Conservation (phyloP, 2,113 vertebrate species). For the Cyanistes caeruleus region DNA sequence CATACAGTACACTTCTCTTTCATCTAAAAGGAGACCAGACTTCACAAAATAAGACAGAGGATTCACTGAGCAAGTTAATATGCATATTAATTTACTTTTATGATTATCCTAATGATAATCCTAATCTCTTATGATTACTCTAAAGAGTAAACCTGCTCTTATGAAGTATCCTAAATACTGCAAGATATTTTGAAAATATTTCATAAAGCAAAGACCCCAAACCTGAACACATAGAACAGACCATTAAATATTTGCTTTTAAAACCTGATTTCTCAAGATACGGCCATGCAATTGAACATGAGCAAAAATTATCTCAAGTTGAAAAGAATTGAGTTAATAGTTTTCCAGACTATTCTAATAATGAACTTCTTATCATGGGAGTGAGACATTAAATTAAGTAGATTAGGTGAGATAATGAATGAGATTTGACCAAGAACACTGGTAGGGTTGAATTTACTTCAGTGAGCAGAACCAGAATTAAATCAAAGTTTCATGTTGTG, state of each 20-base stretch:
- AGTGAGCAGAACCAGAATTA: not conserved
- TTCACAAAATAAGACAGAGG: not conserved
- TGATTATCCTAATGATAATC: not conserved
- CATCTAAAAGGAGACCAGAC: not conserved
- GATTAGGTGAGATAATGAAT: not conserved
- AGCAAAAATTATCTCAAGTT: not conserved
- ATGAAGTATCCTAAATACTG: not conserved
- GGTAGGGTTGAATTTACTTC: not conserved
- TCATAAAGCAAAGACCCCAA: not conserved
- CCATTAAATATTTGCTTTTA: not conserved
- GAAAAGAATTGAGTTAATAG: not conserved
- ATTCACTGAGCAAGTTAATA: not conserved
- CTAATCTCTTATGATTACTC: too few species aligned
- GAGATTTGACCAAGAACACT: not conserved
- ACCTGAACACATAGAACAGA: not conserved
- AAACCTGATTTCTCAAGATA: not conserved
- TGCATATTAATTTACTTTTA: not conserved
- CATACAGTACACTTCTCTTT: not conserved
- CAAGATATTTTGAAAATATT: not conserved
- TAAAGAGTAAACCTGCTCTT: not conserved
- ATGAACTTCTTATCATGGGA: not conserved
- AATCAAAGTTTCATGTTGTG: not conserved
- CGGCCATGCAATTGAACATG: not conserved
- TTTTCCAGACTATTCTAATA: not conserved
- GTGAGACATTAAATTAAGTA: not conserved